Base-by-base conservation (phyloP, 2,888 invertebrate genomes). In the Cataglyphis cursor region DNA sequence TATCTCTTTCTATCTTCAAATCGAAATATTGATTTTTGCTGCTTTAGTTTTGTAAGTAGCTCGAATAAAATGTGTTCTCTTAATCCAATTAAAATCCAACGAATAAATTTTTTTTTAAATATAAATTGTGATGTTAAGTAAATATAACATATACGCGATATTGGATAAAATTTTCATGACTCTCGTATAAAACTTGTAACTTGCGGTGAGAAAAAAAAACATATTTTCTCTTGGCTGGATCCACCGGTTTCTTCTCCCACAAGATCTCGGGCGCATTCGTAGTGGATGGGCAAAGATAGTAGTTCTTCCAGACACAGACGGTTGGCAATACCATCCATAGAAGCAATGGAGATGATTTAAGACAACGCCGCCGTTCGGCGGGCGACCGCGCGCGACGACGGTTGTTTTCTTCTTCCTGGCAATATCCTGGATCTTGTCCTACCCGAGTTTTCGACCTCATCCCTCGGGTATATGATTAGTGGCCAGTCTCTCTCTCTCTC, bases 311-410 rank as follows among this genome's bases (percentile, higher is more conserved):
- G 35, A 44, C 78, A 61, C 78, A 80, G 24, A 80, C 59, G 51
- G 59, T 80, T 83, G 85, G 83, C 80, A 76, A 73, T 87, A 72
- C 66, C 61, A 41, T 68, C 59, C 68, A 38, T 57, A 80, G 80
- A 81, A 86, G 84, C 88, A 87, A 85, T 89, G 85, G 88, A 80
- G 87, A 93, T 92, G 91, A 93, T 92, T 93, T 91, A 91, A 91
- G 89, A 85, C 85, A 82, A 87, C 66, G 82, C 72, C 82, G 85
- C 80, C 80, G 86, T 87, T 83, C 85, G 87, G 86, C 65, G 83
- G 78, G 82, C 85, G 85, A 85, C 51, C 74, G 75, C 8, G 48
- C 51, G 59, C 81, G 65, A 64, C 74, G 73, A 85, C 38, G 81
- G 73, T 73, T 90, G 90, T 91, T 92, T 91, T 88, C 90, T 88